Conservation (phyloP, 2,113 vertebrate species). For the Clarias magur region DNA sequence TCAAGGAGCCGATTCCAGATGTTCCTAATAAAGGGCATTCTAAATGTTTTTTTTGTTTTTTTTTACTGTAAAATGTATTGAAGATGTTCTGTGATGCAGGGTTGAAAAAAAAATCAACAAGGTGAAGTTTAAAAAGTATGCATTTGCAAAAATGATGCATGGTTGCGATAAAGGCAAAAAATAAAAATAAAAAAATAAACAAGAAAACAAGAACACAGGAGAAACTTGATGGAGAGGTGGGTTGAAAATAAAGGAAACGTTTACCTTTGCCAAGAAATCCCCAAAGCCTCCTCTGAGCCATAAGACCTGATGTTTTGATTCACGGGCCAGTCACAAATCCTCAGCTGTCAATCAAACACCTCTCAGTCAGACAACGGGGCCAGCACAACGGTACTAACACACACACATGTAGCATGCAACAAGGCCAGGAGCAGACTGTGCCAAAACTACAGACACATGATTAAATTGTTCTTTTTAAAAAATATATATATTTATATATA, state of each 20-base stretch:
- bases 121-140: not conserved
- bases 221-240: conserved; percentile 74
- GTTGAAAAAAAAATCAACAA: not conserved
- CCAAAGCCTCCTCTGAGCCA: conserved; percentile 99
- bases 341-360: conserved; percentile 99
- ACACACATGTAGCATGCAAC: conserved; percentile 57
- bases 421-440: conserved; percentile 45
- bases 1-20: not conserved
- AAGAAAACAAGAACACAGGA: conserved; percentile 62
- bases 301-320: conserved; percentile 99
- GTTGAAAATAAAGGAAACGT: conserved; percentile 97
- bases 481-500: no score
- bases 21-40: not conserved
- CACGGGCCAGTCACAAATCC: conserved; percentile 99
- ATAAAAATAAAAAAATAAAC: no score
- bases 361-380: conserved; percentile 98
- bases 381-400: conserved; percentile 87
- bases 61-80: not conserved
- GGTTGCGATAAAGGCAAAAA: conserved; percentile 51
- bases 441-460: conserved; percentile 43
- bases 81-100: not conserved
- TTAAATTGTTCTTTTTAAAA: conserved; percentile 3
- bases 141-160: conserved; percentile 31
- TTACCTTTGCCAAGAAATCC: conserved; percentile 99
- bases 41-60: not conserved